Base-by-base conservation (phyloP, 1,140 invertebrate genomes). In the Bombyx mandarina region DNA sequence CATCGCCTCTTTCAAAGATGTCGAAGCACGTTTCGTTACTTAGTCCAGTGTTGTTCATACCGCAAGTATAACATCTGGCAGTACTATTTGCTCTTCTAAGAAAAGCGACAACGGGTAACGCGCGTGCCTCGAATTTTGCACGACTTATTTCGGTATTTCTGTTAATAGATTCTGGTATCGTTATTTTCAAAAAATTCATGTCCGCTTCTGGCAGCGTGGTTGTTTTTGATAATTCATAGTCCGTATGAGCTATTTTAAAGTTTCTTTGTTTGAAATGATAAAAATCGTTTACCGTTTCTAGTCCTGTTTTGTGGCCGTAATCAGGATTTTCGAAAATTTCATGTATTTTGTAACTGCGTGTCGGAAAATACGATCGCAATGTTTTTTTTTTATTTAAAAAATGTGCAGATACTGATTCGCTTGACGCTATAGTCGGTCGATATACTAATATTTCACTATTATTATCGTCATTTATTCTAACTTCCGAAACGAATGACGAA, bases 21-120 rank as follows among this genome's bases (percentile, higher is more conserved):
- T 57, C 46, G 8, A 58, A 26, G 43, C 64, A 66, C 1, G 46
- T 12, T 9, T 9, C 45, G 45, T 47, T 49, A 7, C 55, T 50
- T 9, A 57, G 43, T 10, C 44, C 47, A 3, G 48, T 53, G 6
- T 48, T 8, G 8, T 65, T 52, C 43, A 60, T 18, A 2, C 64
- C 64, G 44, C 64, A 62, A 5, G 53, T 44, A 12, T 60, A 62
- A 48, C 60, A 65, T 51, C 53, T 48, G 50, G 26, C 26, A 8
- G 50, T 51, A 35, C 50, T 35, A 35, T 35, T 35, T 3, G 4
- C 12, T 47, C 1, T 18, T 18, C 12, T n/a, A 47, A 47, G 46
- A 35, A 35, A 2, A 35, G 26, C 4, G 26, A 5, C 26, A 35
- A 35, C 26, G 2, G 26, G 26, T 35, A 35, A 35, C 26, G 26